Conservation (phyloP, 2,113 vertebrate species). For the Thryonomys swinderianus region DNA sequence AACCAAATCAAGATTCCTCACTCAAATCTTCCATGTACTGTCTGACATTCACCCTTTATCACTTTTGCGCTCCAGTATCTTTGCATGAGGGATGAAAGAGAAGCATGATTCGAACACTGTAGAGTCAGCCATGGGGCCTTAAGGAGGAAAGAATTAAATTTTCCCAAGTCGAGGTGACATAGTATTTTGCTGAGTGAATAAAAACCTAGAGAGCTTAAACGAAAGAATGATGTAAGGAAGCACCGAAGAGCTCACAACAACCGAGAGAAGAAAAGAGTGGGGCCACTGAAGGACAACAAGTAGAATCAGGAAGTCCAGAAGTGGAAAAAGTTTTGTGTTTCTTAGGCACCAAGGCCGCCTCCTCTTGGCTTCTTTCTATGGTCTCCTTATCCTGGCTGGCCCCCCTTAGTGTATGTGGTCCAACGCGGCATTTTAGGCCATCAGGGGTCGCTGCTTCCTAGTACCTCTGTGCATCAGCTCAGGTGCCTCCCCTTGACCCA, state of each 20-base stretch:
- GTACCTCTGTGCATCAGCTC: neutral
- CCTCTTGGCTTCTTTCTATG: neutral
- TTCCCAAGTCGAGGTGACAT: neutral
- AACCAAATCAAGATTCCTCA: neutral
- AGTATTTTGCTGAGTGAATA: neutral
- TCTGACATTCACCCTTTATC: neutral
- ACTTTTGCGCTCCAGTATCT: neutral
- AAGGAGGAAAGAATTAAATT: constrained; percentile 19
- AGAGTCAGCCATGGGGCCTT: neutral
- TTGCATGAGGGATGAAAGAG: neutral
- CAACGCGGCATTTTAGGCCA: neutral
- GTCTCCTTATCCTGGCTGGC: neutral
- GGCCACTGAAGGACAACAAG: neutral
- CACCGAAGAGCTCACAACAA: neutral
- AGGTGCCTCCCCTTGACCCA: neutral
- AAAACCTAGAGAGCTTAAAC: neutral
- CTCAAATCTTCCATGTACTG: neutral
- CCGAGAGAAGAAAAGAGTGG: neutral
- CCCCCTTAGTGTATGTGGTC: neutral
- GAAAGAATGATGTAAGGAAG: neutral
- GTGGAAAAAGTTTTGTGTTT: neutral
- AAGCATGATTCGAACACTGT: neutral
- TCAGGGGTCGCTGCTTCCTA: neutral
- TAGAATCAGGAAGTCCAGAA: neutral
- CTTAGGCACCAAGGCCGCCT: neutral